Percentiles rank a stretch among this genome's conserved stretches.
Evolutionary conservation across 2,797 vertebrate species (phyloP).

Genomic region (Lagorchestes hirsutus): DNA sequence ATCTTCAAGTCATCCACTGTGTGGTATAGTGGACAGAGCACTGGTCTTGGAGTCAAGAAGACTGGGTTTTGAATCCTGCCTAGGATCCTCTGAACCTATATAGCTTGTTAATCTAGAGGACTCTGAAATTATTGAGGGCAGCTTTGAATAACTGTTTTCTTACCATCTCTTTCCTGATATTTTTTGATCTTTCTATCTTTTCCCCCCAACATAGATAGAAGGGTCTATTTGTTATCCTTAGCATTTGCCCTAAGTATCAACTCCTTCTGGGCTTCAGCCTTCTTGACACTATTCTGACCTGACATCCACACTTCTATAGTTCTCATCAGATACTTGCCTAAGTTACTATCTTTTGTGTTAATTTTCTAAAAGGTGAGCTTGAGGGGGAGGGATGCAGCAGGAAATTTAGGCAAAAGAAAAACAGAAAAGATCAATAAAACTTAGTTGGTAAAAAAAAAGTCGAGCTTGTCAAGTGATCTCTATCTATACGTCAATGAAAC

Average conservation of each 20-base stretch:
- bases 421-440: background rate
- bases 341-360: background rate
- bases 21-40: background rate
- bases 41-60: background rate
- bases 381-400: background rate
- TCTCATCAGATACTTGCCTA: background rate
- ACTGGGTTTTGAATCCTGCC: background rate
- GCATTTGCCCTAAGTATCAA: background rate
- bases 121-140: background rate
- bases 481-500: background rate
- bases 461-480: background rate
- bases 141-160: background rate
- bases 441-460: background rate
- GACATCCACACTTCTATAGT: background rate
- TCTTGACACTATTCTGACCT: background rate
- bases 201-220: background rate
- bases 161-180: background rate
- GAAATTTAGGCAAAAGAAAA: background rate
- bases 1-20: background rate
- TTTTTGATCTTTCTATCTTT: background rate
- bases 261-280: background rate
- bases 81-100: background rate
- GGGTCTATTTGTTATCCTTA: background rate
- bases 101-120: background rate
- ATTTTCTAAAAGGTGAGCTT: background rate